Evolutionary conservation across 1,140 invertebrate genomes (phyloP).

Genomic region (Temnothorax curvispinosus): DNA sequence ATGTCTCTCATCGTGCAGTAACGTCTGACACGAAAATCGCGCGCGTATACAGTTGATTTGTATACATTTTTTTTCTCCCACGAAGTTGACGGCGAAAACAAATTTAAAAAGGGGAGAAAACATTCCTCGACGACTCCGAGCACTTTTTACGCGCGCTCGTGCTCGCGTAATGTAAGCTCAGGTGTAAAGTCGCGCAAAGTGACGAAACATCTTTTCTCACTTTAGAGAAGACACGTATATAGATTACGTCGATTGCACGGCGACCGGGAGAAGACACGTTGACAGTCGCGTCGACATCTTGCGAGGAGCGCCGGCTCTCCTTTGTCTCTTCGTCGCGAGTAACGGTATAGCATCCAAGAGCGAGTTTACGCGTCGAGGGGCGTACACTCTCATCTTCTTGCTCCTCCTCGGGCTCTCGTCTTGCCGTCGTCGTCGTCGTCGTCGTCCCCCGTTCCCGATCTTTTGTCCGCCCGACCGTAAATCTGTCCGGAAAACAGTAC

Average conservation of each 20-base stretch:
- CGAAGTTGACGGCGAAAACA: neutral
- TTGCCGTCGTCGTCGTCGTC: constrained; percentile 12
- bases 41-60: neutral
- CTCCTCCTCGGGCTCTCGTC: constrained; percentile 20
- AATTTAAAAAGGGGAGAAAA: constrained; percentile 16
- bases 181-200: constrained; percentile 30
- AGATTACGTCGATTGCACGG: constrained; percentile 40
- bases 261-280: neutral
- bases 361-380: constrained; percentile 15
- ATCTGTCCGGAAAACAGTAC: constrained; percentile 43
- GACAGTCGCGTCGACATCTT: constrained; percentile 46
- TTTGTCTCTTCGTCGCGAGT: constrained; percentile 32
- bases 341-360: neutral
- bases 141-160: neutral
- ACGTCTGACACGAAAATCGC: neutral
- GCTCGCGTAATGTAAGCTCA: neutral
- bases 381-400: constrained; percentile 13
- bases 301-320: constrained; percentile 21
- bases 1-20: neutral
- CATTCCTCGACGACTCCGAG: neutral
- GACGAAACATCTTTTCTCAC: constrained; percentile 47
- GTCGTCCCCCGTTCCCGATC: constrained; percentile 3
- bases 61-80: neutral
- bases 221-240: constrained; percentile 13
- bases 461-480: constrained; percentile 46